Evolutionary conservation across 2,888 invertebrate genomes (phyloP).

Genomic region (Aradus depressus): DNA sequence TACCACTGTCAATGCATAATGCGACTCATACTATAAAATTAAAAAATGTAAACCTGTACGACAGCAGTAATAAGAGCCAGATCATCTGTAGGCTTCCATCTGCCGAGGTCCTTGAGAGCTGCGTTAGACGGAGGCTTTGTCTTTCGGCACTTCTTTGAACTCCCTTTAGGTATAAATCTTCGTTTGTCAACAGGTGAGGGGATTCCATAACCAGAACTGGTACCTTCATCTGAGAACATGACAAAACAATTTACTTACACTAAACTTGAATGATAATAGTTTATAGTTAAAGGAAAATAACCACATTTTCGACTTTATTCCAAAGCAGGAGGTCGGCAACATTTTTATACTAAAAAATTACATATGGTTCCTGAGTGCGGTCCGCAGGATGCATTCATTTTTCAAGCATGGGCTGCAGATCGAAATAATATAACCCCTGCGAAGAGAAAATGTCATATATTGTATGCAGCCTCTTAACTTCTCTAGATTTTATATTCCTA

Average conservation of each 20-base stretch:
- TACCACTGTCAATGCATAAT: too few species aligned
- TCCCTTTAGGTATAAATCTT: slow-evolving; percentile 18
- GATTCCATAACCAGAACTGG: slow-evolving; percentile 15
- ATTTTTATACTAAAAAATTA: neutral
- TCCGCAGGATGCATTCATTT: neutral
- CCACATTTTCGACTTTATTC: too few species aligned
- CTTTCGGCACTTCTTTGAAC: slow-evolving; percentile 36
- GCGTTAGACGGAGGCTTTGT: slow-evolving; percentile 56
- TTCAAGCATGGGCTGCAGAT: slow-evolving; percentile 7
- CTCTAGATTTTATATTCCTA: too few species aligned
- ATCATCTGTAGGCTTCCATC: slow-evolving; percentile 98
- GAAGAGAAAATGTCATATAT: too few species aligned
- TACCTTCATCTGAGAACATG: slow-evolving; percentile 13
- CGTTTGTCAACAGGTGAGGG: slow-evolving; percentile 21
- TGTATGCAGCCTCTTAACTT: too few species aligned
- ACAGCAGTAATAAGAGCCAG: slow-evolving; percentile 85
- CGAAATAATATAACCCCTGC: neutral
- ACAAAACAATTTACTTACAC: neutral
- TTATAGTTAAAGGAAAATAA: too few species aligned
- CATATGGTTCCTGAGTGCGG: neutral
- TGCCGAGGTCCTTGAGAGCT: slow-evolving; percentile 72
- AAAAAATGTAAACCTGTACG: slow-evolving; percentile 54
- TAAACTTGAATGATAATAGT: neutral
- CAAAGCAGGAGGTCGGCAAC: neutral
- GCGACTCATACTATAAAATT: too few species aligned